Evolutionary conservation across 2,888 invertebrate genomes (phyloP), one percentile per base, ranked within the genome.

Genomic region (Limnephilus auricula): DNA sequence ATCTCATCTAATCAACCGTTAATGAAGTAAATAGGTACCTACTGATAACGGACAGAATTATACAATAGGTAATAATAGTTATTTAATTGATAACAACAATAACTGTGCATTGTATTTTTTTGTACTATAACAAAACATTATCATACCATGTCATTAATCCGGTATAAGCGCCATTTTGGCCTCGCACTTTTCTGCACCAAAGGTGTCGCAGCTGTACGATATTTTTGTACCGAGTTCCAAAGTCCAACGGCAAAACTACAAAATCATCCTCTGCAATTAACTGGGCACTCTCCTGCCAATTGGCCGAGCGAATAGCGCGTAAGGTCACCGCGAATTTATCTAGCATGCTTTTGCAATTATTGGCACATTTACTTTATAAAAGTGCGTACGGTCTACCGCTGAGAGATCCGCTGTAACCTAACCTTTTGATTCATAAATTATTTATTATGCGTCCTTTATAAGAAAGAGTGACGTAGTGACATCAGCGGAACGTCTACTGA

Each of bases 181-280:
- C 65, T 65, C n/a, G 65, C 65, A 65, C 65, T 65, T 65, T 65
- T 65, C 65, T 65, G n/a, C n/a, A 65, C 65, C 65, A n/a, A 65
- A 65, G 25, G 65, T 65, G 25, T 9, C 65, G n/a, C 65, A 65
- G 65, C 65, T 65, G 65, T 65, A 65, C 65, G 65, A 65, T 65
- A 65, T 65, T 65, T 65, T 65, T 65, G 65, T 65, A 65, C 65
- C 25, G 25, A 9, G n/a, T 0, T 65, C 65, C 65, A 65, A 65
- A 65, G 65, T 65, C 65, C 65, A 65, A 65, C 25, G 65, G 65
- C 65, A 65, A 25, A 25, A 65, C 65, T 65, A 65, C 65, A 65
- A 65, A 65, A 65, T 65, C 65, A 65, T 65, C 25, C 25, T 25
- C 25, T 9, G 25, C 65, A 65, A 65, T 65, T 65, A 65, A 65